Conservation (phyloP, 2,113 vertebrate species). For the Leiothrix lutea region DNA sequence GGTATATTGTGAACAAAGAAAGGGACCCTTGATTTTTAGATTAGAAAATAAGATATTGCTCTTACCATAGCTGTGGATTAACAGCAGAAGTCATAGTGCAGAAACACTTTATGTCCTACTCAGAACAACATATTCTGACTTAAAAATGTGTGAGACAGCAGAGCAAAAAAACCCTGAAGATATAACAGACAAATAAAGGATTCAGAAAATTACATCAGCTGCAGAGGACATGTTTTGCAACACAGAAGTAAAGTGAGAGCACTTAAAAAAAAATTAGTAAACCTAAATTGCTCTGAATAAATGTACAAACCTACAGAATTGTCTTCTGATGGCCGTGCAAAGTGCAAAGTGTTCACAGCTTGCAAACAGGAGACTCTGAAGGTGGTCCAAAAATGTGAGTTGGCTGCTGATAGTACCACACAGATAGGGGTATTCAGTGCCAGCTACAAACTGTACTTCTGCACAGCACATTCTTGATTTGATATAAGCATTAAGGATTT, state of each 20-base stretch:
- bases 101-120: neutral
- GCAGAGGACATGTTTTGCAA: neutral
- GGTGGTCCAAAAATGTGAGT: neutral
- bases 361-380: neutral
- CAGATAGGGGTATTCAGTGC: neutral
- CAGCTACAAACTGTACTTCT: neutral
- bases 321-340: neutral
- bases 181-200: neutral
- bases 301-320: neutral
- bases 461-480: neutral
- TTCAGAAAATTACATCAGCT: neutral
- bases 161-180: neutral
- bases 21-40: neutral
- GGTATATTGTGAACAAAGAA: neutral
- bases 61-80: neutral
- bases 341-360: neutral
- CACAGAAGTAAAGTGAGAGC: neutral
- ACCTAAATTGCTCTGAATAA: neutral
- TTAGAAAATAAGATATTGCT: neutral
- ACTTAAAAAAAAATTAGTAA: neutral
- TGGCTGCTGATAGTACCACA: neutral
- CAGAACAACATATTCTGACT: neutral
- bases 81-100: neutral
- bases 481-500: neutral
- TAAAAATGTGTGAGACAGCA: neutral